Evolutionary conservation across 2,113 vertebrate species (phyloP).

Genomic region (Pelusios castaneus): DNA sequence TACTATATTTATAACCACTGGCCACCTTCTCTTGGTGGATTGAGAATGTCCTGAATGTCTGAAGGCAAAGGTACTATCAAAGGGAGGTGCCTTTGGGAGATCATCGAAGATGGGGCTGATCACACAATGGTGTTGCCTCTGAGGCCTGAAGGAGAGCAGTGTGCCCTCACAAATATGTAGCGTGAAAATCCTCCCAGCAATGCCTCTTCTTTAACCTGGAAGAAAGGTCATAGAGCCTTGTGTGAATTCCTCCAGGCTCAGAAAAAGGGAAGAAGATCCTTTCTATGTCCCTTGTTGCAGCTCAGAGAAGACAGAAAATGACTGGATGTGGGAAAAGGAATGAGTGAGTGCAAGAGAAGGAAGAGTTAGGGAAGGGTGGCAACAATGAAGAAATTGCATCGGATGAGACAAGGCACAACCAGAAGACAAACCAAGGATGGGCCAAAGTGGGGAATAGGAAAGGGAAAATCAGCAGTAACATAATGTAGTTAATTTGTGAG

Average conservation of each 20-base stretch:
- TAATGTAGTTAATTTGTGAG: neutral
- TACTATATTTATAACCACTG: neutral
- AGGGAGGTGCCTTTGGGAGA: fast-evolving
- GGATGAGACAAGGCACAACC: neutral
- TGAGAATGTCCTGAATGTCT: neutral
- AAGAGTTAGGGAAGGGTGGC: neutral
- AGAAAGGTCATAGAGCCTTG: neutral
- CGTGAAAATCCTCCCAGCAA: neutral
- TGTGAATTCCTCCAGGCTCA: neutral
- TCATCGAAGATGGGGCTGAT: neutral
- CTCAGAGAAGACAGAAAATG: neutral
- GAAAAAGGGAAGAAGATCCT: neutral
- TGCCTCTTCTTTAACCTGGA: neutral
- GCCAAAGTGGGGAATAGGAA: neutral
- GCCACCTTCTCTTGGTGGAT: neutral
- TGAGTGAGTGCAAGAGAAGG: neutral
- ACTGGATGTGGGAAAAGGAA: neutral
- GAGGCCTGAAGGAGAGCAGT: neutral
- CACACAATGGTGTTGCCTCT: neutral
- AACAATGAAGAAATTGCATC: neutral
- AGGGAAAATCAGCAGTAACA: neutral
- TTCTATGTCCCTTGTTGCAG: neutral
- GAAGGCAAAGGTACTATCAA: neutral
- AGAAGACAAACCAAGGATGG: neutral
- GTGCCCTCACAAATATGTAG: neutral